Base-by-base conservation (phyloP, 2,113 vertebrate species). In the Onychorhynchus coronatus region DNA sequence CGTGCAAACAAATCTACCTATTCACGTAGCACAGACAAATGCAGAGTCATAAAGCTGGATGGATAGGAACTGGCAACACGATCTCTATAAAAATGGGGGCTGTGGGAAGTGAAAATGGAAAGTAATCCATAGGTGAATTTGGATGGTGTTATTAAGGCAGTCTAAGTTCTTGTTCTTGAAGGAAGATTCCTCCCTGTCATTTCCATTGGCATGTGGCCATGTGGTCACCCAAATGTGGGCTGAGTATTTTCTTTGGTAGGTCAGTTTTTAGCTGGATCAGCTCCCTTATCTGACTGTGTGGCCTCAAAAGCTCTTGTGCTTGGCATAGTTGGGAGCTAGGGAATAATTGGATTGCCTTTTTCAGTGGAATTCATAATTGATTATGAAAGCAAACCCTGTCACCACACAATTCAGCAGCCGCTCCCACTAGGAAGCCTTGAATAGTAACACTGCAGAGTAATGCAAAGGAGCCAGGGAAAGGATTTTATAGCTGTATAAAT, bases 311-410 rank as follows among this genome's bases (percentile, higher is more conserved):
- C 58, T 66, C 62, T 37, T 85, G 65, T 91, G 30, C 53, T 78
- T 97, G 92, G 33, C 65, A 8, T 81, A 67, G 73, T 33, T 72
- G 61, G 70, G 70, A 94, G 52, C 73, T 85, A 27, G 89, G 50
- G 33, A 93, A 50, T 95, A 91, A 92, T 56, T 91, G 80, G 73
- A 94, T 89, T 93, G 87, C 76, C 63, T 94, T 92, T 94, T 94
- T 76, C 86, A 76, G 86, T 88, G 76, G 75, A 80, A 93, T 92
- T 88, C 59, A n/a, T 83, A 83, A 85, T 65, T 91, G 91, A 76
- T 92, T 76, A 61, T 91, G 91, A 95, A 93, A 92, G 91, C 86
- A 93, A 95, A 85, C 62, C 35, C 63, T 65, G 71, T 83, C 75
- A 85, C 58, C 77, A 66, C 75, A 85, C 67, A 58, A 49, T 85